Percentiles rank a stretch among this genome's conserved stretches.
phyloP scores from a whole-genome alignment of 92 coral and sea anemone species.

The Chrysogorgia sp. region DNA sequence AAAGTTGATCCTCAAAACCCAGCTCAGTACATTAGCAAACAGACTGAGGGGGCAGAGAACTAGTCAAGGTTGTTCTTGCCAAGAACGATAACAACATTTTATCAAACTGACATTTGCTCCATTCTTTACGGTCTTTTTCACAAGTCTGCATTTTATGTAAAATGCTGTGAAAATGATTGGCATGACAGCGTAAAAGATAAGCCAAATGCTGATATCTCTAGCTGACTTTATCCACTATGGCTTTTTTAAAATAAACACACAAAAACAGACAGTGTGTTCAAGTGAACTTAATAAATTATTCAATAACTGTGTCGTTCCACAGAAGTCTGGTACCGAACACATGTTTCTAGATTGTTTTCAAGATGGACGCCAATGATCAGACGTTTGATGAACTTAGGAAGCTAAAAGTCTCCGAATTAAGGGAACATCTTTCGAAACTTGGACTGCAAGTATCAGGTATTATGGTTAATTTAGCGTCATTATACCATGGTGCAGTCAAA shows the following conservation, averaged over 20 bases:
- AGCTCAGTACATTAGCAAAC: background rate
- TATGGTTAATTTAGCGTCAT: background rate
- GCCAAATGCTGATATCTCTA: no score
- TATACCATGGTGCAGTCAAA: no score
- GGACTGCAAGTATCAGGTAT: slow-evolving; percentile 92
- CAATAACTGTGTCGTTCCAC: slow-evolving; percentile 50
- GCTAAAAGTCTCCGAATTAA: slow-evolving; percentile 89
- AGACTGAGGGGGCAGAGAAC: background rate
- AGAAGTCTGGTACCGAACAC: slow-evolving; percentile 41
- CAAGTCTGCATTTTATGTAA: no score
- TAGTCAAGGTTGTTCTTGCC: background rate
- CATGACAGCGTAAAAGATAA: no score
- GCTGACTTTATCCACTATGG: no score
- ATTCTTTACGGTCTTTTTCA: no score
- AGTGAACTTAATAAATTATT: no score
- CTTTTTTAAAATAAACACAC: background rate
- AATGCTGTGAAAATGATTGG: no score
- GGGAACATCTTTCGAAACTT: slow-evolving; percentile 73
- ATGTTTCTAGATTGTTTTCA: slow-evolving; percentile 63
- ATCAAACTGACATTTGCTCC: no score
- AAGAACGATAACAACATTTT: no score
- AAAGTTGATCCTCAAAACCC: no score
- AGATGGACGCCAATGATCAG: slow-evolving; percentile 78
- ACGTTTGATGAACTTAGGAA: slow-evolving; percentile 73
- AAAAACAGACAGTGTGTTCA: no score